phyloP scores from a whole-genome alignment of 2,797 vertebrate species.

The Anguilla megastoma region DNA sequence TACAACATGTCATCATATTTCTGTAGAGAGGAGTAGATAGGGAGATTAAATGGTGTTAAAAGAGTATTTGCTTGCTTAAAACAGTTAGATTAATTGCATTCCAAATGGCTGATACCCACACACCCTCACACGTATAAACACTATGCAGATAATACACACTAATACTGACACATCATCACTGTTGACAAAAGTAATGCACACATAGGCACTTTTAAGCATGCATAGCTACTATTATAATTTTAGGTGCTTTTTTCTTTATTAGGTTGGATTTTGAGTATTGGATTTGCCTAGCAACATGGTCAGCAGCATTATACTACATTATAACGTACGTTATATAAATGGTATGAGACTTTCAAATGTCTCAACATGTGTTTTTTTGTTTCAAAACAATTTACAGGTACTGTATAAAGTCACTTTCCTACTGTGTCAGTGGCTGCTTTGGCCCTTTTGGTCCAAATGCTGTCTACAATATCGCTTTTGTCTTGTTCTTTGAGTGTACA shows the following conservation, averaged over 20 bases:
- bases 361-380: not conserved
- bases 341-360: not conserved
- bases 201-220: not conserved
- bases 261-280: not conserved
- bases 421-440: not conserved
- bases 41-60: slow-evolving; percentile 66
- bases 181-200: not conserved
- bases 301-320: too few species aligned
- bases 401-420: not conserved
- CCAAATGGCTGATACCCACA: slow-evolving; percentile 32
- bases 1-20: not conserved
- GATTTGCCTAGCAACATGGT: not conserved
- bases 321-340: not conserved
- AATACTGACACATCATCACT: not conserved
- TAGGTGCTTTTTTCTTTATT: not conserved
- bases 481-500: not conserved
- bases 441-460: not conserved
- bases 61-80: slow-evolving; percentile 62
- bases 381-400: not conserved
- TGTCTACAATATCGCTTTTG: not conserved
- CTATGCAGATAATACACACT: not conserved
- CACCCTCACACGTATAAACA: not conserved
- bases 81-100: slow-evolving; percentile 55
- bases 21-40: not conserved
- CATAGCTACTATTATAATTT: not conserved